Base-by-base conservation (phyloP, 2,888 invertebrate species). In the Hipparchia sbordonii region DNA sequence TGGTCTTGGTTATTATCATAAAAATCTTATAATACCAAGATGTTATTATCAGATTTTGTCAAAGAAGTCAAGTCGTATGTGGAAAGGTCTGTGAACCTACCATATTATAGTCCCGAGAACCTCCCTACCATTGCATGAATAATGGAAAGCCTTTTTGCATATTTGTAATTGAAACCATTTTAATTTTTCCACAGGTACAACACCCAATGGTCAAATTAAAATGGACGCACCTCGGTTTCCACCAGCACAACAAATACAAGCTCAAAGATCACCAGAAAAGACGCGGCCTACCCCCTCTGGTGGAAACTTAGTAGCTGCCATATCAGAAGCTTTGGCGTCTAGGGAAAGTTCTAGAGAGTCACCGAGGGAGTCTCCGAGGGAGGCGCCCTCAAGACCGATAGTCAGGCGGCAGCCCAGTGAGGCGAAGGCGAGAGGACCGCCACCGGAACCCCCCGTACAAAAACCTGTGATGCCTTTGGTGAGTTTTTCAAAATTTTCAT, bases 381-480 rank as follows among this genome's bases (percentile, higher is more conserved):
- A 88, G 33, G 79, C 85, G 39, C 83, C 89, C 1, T 78, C 83
- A 6, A 82, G 88, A 72, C 88, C 86, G 2, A 80, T 77, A 73
- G 87, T 89, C 13, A 87, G 85, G 81, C 84, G 93, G 76, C 92
- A 92, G 74, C 89, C 92, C 2, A 92, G 91, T 73, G 92, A 92
- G 77, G 87, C 84, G 10, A 85, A 89, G 76, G 83, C 85, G 77
- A 95, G 97, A 80, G 97, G 97, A 62, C 97, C 97, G 51, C 98
- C 98, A 51, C 98, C 98, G 10, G 96, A 96, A 79, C 97, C 97
- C 45, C 97, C 97, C 72, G 95, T 96, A 67, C 95, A 95, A 82
- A 96, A 97, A 83, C 95, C 96, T 71, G 95, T 95, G 78, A 94
- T 96, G 91, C 94, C 95, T 81, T 94, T 95, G 91, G 95, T 95